These are phyloP conservation scores for Malthinus flaveolus DNA, from an alignment of 2,888 invertebrate species.

Conservation along the genomic window DNA sequence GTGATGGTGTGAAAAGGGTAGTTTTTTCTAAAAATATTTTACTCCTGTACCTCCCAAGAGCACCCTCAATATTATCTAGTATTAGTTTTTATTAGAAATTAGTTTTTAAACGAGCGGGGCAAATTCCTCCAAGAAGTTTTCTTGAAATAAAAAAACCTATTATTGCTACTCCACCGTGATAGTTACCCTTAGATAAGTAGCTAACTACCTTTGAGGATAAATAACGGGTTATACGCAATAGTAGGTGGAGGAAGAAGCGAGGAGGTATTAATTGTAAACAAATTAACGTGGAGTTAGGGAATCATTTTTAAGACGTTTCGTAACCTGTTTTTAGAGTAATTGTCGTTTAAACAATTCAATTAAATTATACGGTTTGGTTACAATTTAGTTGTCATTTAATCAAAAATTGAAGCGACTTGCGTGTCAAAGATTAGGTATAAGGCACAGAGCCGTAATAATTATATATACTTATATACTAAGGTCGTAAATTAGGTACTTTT, in stretches of 20 bases:
- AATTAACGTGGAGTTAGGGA: neutral
- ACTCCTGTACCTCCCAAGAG: no score
- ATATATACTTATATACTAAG: conserved; percentile 13
- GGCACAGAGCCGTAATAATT: conserved; percentile 23
- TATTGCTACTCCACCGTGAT: no score
- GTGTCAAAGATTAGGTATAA: conserved; percentile 28
- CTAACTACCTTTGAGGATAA: no score
- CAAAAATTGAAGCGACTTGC: conserved; percentile 36
- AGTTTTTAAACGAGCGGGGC: no score
- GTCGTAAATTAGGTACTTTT: conserved; percentile 16
- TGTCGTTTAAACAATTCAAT: conserved; percentile 32
- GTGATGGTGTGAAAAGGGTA: no score
- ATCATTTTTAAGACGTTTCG: neutral
- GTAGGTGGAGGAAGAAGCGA: neutral
- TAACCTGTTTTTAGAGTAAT: conserved; percentile 33
- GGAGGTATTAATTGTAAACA: conserved; percentile 1
- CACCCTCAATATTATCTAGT: no score
- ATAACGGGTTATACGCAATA: no score
- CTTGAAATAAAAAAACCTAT: no score
- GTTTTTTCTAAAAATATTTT: no score
- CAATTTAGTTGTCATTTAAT: conserved; percentile 49
- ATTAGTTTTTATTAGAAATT: no score
- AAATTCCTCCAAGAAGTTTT: no score
- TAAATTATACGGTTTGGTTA: conserved; percentile 43
- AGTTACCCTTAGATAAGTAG: no score